These are phyloP conservation scores for Nomada fabriciana DNA, from an alignment of 2,888 invertebrate species.

Conservation along the genomic window DNA sequence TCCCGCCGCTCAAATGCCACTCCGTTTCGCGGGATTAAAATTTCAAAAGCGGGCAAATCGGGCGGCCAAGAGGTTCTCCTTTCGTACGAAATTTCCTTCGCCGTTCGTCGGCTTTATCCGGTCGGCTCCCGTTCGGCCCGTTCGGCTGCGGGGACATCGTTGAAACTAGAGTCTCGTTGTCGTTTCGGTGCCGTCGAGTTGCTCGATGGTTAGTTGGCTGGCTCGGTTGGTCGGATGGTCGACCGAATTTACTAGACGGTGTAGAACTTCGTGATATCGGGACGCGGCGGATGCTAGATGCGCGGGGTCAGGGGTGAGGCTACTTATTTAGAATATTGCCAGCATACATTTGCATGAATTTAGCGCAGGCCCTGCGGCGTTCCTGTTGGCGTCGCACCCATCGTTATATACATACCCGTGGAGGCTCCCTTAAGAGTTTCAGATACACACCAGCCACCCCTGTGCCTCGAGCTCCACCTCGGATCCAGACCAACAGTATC, in stretches of 20 bases:
- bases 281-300: constrained; percentile 8
- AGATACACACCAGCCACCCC: constrained; percentile 58
- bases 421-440: constrained; percentile 66
- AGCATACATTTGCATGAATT: constrained; percentile 84
- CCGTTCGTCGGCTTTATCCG: constrained; percentile 8
- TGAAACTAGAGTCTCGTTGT: background rate
- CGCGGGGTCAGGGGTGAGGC: constrained; percentile 69
- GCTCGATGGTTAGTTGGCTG: background rate
- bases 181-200: constrained; percentile 17
- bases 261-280: constrained; percentile 9
- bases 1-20: background rate
- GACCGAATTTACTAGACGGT: constrained; percentile 29
- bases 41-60: constrained; percentile 43
- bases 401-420: constrained; percentile 75
- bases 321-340: constrained; percentile 84
- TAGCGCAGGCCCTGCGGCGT: constrained; percentile 80
- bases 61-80: background rate
- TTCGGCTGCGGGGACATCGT: background rate
- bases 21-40: constrained; percentile 33
- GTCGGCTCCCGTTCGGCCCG: background rate
- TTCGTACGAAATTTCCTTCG: constrained; percentile 14
- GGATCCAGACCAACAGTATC: constrained; percentile 23
- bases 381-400: constrained; percentile 73
- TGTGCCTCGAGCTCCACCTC: constrained; percentile 18
- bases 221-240: constrained; percentile 17